Conservation (phyloP, 53 echinoderm and acorn worm species). For the Patiria pectinifera region DNA sequence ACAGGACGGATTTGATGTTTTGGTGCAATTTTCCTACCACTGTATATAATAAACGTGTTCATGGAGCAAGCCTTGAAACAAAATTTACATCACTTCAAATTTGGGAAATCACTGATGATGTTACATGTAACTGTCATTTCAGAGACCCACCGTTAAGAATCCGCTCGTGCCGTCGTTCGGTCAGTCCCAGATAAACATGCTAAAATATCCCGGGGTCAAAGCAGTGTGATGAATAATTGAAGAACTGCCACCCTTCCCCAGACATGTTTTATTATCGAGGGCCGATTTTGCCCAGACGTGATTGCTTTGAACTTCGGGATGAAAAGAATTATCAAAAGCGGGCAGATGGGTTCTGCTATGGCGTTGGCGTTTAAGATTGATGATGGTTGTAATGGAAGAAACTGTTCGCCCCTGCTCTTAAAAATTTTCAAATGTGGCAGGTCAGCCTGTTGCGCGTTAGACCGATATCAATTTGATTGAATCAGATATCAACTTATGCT, state of each 20-base stretch:
- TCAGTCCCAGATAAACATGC: not conserved
- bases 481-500: not conserved
- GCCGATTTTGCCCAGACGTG: not conserved
- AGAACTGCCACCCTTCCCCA: not conserved
- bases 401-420: not conserved
- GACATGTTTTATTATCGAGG: not conserved
- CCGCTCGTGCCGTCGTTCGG: not conserved
- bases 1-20: not conserved
- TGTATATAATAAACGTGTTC: not conserved
- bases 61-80: not conserved
- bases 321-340: not conserved
- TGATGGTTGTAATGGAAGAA: not conserved
- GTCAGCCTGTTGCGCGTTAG: not conserved
- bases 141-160: not conserved
- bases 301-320: not conserved
- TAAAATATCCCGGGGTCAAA: not conserved
- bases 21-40: not conserved
- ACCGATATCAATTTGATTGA: not conserved
- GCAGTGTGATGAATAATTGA: not conserved
- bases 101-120: not conserved
- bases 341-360: not conserved
- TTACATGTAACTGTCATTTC: not conserved
- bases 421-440: not conserved
- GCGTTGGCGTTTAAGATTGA: not conserved
- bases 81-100: constrained; percentile 1